Base-by-base conservation (phyloP, 2,797 vertebrate genomes). In the Mareca strepera region DNA sequence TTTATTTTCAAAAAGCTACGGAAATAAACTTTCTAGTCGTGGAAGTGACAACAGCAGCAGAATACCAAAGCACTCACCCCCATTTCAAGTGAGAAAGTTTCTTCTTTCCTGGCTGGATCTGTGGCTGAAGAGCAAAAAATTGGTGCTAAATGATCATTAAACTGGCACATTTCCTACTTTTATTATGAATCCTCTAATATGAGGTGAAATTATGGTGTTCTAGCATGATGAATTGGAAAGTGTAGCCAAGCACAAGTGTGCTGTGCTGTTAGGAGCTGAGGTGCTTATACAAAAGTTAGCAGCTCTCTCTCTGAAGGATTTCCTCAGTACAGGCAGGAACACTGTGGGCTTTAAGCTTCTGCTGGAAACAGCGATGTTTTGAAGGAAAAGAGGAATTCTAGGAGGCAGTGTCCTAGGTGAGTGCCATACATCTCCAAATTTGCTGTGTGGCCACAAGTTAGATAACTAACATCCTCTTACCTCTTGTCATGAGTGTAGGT, bases 1-100 rank as follows among this genome's bases (percentile, higher is more conserved):
- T 67, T 92, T 60, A 67, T 93, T 56, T 92, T 92, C 62, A 86
- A 80, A 94, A 64, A 90, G 43, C 25, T 75, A 72, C 41, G 63
- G 69, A 62, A 95, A 81, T 85, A 89, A 86, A 63, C 55, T 81
- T 82, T 76, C 46, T 70, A 44, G 55, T 77, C 25, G 28, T 72
- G 87, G 80, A 94, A 91, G 55, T 39, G 15, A 28, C 56, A 80
- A 8, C 8, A 39, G 17, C 31, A 52, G 35, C 79, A 91, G 37
- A 81, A 90, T 94, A 55, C 2, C 22, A 69, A 79, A 67, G 7
- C 46, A 43, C 11, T 67, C 13, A 48, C 2, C 17, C 37, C 56
- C 29, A 31, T 77, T 91, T 77, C 44, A 59, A 58, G 4, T 37
- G n/a, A 35, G n/a, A 63, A 81, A 64, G 1, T 77, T 86, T 82